phyloP scores from a whole-genome alignment of 2,113 vertebrate genomes.

The Edolisoma coerulescens region DNA sequence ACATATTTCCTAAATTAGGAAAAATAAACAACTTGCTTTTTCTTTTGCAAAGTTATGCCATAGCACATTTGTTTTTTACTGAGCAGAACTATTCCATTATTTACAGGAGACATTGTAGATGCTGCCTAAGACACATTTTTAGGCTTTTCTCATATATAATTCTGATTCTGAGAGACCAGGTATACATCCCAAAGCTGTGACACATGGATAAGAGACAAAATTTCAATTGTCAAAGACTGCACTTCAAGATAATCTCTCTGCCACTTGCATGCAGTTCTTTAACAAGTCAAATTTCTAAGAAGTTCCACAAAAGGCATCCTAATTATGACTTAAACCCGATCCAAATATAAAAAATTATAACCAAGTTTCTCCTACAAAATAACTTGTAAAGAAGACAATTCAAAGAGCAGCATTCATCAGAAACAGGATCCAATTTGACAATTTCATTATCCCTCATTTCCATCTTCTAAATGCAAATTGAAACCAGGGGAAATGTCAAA shows the following conservation, averaged over 20 bases:
- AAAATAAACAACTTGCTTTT: neutral
- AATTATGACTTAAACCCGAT: neutral
- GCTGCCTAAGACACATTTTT: neutral
- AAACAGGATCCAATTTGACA: neutral
- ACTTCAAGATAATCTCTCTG: neutral
- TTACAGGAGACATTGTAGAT: neutral
- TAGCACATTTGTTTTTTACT: neutral
- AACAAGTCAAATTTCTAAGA: neutral
- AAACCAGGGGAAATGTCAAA: neutral
- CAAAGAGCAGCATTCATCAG: neutral
- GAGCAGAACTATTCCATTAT: neutral
- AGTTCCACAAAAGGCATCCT: neutral
- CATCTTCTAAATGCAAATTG: neutral
- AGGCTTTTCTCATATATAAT: neutral
- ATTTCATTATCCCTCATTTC: neutral
- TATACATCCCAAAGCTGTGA: neutral
- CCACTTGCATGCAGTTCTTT: neutral
- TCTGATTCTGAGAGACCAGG: neutral
- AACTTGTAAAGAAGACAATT: neutral
- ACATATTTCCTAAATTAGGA: neutral
- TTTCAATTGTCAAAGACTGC: fast-evolving
- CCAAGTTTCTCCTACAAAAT: neutral
- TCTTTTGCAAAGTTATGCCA: neutral
- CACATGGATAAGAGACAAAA: neutral
- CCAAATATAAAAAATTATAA: neutral